Conservation (phyloP, 2,888 invertebrate genomes). For the Rhodophaea formosa region DNA sequence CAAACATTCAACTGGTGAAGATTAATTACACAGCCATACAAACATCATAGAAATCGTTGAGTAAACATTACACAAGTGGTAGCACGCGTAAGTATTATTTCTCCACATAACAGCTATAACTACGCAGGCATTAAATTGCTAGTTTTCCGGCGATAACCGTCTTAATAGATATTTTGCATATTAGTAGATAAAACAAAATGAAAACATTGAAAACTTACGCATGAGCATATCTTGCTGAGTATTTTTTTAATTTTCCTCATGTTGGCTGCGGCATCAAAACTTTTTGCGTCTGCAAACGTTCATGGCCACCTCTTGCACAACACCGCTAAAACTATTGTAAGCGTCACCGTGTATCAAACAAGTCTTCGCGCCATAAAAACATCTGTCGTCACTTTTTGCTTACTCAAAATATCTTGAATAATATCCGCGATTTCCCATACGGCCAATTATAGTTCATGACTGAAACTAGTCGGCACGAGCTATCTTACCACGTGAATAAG, state of each 20-base stretch:
- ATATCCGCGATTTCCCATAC: slow-evolving; percentile 49
- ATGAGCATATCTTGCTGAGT: slow-evolving; percentile 44
- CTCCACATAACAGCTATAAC: background rate
- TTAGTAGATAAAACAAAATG: background rate
- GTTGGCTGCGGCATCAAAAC: slow-evolving; percentile 24
- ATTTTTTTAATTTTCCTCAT: slow-evolving; percentile 55
- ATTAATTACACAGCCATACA: slow-evolving; percentile 7
- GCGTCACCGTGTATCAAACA: slow-evolving; percentile 40
- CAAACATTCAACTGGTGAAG: slow-evolving; percentile 2
- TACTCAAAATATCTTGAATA: slow-evolving; percentile 31
- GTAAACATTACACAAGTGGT: slow-evolving; percentile 14
- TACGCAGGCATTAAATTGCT: slow-evolving; percentile 5
- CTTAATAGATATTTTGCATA: background rate
- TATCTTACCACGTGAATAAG: slow-evolving; percentile 27
- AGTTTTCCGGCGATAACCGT: background rate
- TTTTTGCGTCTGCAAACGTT: slow-evolving; percentile 21
- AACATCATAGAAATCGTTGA: background rate
- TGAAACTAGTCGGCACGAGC: slow-evolving; percentile 44
- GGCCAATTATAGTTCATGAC: slow-evolving; percentile 38
- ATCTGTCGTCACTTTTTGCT: slow-evolving; percentile 28
- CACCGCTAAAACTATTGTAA: slow-evolving; percentile 29
- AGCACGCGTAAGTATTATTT: slow-evolving; percentile 11
- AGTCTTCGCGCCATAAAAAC: slow-evolving; percentile 35
- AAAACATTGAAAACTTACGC: slow-evolving; percentile 30
- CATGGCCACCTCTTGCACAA: slow-evolving; percentile 54